Percentiles rank a stretch among this genome's conserved stretches.
Evolutionary conservation across 2,113 vertebrate genomes (phyloP).

Genomic region (Podiceps cristatus): DNA sequence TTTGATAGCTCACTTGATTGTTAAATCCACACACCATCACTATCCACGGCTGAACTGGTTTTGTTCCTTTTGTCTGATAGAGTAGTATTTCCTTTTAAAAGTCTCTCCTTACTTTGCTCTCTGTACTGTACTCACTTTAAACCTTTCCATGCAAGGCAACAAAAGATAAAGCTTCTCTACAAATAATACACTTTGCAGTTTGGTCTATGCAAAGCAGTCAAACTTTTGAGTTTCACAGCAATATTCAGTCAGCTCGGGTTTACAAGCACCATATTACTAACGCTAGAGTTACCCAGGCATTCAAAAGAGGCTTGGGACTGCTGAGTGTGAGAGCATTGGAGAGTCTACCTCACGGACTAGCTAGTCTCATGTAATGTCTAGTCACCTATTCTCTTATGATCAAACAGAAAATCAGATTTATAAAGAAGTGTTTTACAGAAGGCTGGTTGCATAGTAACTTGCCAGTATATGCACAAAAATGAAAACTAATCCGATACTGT

Average conservation of each 20-base stretch:
- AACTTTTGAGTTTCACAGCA: neutral
- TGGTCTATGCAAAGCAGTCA: neutral
- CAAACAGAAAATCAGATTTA: neutral
- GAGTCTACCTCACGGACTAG: neutral
- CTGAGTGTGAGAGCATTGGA: neutral
- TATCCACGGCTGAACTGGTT: neutral
- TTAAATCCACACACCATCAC: neutral
- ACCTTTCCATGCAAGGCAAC: neutral
- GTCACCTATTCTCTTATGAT: neutral
- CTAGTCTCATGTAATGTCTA: neutral
- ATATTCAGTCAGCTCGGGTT: neutral
- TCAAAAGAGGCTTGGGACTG: neutral
- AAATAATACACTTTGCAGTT: neutral
- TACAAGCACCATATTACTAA: neutral
- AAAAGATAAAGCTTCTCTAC: neutral
- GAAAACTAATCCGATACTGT: constrained; percentile 56
- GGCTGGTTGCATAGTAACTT: neutral
- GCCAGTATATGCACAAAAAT: neutral
- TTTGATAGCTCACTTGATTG: neutral
- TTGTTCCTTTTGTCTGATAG: neutral
- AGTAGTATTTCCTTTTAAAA: neutral
- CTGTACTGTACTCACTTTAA: neutral
- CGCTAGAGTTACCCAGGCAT: fast-evolving
- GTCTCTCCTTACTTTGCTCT: neutral
- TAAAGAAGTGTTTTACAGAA: neutral